Evolutionary conservation across 2,888 invertebrate species (phyloP).

Genomic region (Leistus spinibarbis): DNA sequence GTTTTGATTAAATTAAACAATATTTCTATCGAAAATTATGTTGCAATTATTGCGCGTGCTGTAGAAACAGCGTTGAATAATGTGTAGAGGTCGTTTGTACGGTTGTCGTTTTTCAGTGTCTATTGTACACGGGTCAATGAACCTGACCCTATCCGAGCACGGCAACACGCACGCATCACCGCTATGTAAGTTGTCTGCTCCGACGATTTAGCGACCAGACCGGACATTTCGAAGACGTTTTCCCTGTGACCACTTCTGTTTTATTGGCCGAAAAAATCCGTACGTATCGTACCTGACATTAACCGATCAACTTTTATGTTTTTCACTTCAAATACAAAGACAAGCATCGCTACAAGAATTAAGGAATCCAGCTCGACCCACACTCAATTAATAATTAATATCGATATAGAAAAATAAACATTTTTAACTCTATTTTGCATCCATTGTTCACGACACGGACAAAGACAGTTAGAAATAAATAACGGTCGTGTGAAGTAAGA

Average conservation of each 20-base stretch:
- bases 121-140: slow-evolving; percentile 12
- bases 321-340: no score
- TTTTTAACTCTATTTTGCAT: no score
- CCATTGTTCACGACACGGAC: no score
- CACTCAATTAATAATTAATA: no score
- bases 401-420: no score
- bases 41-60: neutral
- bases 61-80: neutral
- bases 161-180: slow-evolving; percentile 5
- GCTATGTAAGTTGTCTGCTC: slow-evolving; percentile 8
- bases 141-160: neutral
- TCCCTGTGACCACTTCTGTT: neutral
- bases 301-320: slow-evolving; percentile 5
- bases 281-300: neutral
- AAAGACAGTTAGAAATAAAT: no score
- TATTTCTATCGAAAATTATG: no score
- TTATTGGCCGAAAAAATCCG: neutral
- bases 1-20: neutral
- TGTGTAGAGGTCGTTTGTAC: neutral
- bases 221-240: neutral
- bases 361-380: no score
- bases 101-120: neutral
- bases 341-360: no score
- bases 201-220: neutral
- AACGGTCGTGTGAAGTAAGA: no score